Percentiles rank a stretch among this genome's conserved stretches.
These are phyloP conservation scores for Thamnophis elegans DNA, from an alignment of 2,797 vertebrate species.

Conservation along the genomic window DNA sequence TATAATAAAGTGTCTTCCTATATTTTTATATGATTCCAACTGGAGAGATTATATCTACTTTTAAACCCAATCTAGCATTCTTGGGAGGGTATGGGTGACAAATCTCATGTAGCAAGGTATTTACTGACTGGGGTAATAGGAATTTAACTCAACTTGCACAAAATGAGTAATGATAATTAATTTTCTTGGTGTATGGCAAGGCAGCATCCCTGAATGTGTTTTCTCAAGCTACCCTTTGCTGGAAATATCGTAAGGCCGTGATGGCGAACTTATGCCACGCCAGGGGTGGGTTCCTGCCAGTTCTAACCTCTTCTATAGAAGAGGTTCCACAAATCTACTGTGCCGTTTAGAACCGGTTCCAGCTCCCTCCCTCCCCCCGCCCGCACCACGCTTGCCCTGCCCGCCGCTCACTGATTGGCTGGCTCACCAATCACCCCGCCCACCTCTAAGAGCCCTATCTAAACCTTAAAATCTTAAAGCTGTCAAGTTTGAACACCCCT, in stretches of 20 bases:
- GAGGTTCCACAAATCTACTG: no score
- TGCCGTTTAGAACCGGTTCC: no score
- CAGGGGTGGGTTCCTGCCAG: no score
- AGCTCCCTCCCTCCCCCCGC: no score
- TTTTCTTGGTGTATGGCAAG: background rate
- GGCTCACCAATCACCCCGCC: no score
- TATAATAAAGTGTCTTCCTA: background rate
- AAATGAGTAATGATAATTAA: background rate
- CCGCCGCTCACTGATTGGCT: no score
- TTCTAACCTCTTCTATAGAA: no score
- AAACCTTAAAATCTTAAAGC: no score
- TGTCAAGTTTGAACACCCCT: no score
- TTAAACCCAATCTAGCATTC: background rate
- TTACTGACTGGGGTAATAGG: background rate
- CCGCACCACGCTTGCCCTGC: no score
- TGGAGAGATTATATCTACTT: background rate
- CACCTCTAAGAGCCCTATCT: no score
- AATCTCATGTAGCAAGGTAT: background rate
- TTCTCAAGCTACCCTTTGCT: background rate
- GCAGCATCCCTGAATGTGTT: background rate
- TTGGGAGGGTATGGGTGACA: background rate
- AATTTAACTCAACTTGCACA: background rate
- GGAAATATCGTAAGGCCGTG: background rate
- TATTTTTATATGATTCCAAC: background rate
- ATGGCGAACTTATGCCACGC: no score